phyloP scores from a whole-genome alignment of 2,888 invertebrate genomes.

The Limnephilus auricula region DNA sequence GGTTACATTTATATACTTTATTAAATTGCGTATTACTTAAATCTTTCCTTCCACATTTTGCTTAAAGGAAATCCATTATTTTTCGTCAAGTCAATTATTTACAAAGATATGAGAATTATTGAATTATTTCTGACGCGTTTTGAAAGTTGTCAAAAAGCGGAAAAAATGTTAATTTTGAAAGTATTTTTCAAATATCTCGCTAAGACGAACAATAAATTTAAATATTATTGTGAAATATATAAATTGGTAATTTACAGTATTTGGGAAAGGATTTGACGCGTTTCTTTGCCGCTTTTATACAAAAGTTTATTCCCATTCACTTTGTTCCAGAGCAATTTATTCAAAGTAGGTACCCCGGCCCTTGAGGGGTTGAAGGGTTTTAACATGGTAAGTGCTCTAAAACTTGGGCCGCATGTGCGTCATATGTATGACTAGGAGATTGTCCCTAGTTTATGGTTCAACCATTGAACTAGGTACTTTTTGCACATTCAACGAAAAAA shows the following conservation, averaged over 20 bases:
- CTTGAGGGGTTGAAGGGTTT: conserved; percentile 37
- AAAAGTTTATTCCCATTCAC: conserved; percentile 44
- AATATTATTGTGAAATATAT: background rate
- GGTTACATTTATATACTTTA: background rate
- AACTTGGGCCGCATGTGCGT: conserved; percentile 48
- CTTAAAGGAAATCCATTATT: background rate
- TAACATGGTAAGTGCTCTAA: conserved; percentile 43
- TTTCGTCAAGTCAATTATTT: background rate
- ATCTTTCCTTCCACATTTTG: background rate
- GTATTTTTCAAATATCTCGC: background rate
- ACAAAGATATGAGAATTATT: background rate
- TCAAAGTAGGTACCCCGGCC: conserved; percentile 38
- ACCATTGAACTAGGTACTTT: background rate
- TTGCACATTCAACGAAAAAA: too few relatives aligned
- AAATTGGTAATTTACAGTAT: conserved; percentile 37
- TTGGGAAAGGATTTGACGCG: conserved; percentile 1
- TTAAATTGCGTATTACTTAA: background rate
- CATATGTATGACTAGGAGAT: conserved; percentile 42
- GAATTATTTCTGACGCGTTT: background rate
- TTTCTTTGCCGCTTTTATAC: conserved; percentile 34
- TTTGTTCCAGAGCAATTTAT: conserved; percentile 40
- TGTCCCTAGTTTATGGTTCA: conserved; percentile 33
- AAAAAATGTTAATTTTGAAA: background rate
- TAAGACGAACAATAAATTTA: conserved; percentile 9
- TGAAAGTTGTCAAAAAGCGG: background rate